Evolutionary conservation across 2,797 vertebrate species (phyloP), one percentile per base, ranked within the genome.

Genomic region (Gymnoscopelus microlampas): DNA sequence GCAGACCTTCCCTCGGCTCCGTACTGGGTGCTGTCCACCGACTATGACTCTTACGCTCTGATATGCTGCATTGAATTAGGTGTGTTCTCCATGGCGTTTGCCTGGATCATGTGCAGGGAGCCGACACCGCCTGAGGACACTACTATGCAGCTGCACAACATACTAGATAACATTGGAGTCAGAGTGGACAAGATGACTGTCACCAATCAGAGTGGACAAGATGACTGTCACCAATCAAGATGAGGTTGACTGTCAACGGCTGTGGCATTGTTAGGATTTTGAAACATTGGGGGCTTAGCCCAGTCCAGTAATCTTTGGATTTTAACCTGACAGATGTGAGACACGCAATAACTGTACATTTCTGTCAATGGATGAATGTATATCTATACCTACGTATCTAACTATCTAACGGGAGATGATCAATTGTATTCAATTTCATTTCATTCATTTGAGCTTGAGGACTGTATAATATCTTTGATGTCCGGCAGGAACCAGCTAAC

Each of bases 11-110:
- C 93, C 0, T 85, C 91, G 0, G 69, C 88, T 2, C 94, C 95
- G 0, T 96, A 96, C 90, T 96, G 94, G 95, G 91, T 97, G 23
- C 74, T 97, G 85, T 92, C 94, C 78, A 96, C 95, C 0, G 94
- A 96, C 91, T 96, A 96, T 0, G 89, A 93, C 49, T 92, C 79
- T 85, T 95, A 95, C 48, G 74, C 94, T 0, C 89, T 97, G 48
- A 93, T 96, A 58, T 97, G 95, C 85, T 97, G 96, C 79, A 92
- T 89, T 0, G 87, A 90, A 54, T 74, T 93, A 13, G 85, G 84
- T 71, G 63, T 93, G 26, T 91, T 95, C 65, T 93, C 89, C 3
- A 4, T 89, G 4, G 91, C 96, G 55, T 91, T 91, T 0, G 85
- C 91, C 80, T 96, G 95, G 95, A 95, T 96, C 86, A 8, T 94